These are phyloP conservation scores for Trichonephila clavata DNA, from an alignment of 1,140 invertebrate species.

Conservation along the genomic window DNA sequence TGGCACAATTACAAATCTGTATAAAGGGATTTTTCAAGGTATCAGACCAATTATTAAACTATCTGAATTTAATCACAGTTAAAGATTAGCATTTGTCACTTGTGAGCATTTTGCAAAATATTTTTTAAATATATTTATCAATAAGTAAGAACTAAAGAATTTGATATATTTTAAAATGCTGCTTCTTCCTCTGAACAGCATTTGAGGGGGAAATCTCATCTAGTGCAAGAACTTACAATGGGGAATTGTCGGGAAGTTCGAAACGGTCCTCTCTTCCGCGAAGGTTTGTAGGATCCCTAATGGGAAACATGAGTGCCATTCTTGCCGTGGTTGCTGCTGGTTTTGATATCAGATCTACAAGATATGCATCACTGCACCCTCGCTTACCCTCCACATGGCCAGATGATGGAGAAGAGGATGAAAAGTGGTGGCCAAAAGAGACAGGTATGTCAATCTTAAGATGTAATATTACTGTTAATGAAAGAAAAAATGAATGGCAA, in stretches of 20 bases:
- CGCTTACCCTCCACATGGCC: conserved; percentile 84
- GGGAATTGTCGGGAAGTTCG: conserved; percentile 48
- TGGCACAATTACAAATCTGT: too few relatives aligned
- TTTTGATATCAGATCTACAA: conserved; percentile 93
- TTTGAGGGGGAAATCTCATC: conserved; percentile 37
- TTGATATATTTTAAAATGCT: too few relatives aligned
- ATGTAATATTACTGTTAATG: too few relatives aligned
- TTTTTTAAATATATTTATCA: too few relatives aligned
- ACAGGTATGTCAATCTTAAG: conserved; percentile 20
- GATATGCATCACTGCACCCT: conserved; percentile 91
- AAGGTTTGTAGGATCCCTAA: conserved; percentile 88
- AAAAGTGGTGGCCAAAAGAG: conserved; percentile 80
- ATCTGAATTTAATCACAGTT: too few relatives aligned
- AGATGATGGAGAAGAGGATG: conserved; percentile 80
- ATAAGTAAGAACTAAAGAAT: too few relatives aligned
- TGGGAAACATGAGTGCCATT: conserved; percentile 95
- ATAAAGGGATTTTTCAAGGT: too few relatives aligned
- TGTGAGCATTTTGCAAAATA: too few relatives aligned
- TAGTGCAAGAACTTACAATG: conserved; percentile 34
- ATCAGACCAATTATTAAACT: too few relatives aligned
- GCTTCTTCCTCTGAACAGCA: not conserved
- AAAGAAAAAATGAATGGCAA: too few relatives aligned
- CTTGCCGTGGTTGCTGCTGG: conserved; percentile 93
- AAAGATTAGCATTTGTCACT: too few relatives aligned
- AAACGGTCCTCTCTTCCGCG: conserved; percentile 70